Evolutionary conservation across 2,888 invertebrate species (phyloP).

Genomic region (Achlya flavicornis): DNA sequence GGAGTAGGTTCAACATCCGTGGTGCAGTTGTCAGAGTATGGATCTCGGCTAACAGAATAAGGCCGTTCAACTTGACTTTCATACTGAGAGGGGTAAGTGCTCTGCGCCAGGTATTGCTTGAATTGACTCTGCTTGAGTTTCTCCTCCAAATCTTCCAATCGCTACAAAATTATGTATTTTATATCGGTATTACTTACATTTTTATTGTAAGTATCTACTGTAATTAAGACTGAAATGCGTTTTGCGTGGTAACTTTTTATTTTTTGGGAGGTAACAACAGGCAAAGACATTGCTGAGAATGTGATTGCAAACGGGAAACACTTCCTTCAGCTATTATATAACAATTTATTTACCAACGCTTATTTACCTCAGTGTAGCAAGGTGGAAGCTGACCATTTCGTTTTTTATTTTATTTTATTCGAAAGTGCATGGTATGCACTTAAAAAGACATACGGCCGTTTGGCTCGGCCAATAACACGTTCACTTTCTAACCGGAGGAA

Average conservation of each 20-base stretch:
- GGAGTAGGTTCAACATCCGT: slow-evolving; percentile 44
- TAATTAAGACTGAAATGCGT: slow-evolving; percentile 22
- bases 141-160: slow-evolving; percentile 73
- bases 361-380: background rate
- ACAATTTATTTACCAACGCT: background rate
- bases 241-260: slow-evolving; percentile 8
- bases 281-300: no score
- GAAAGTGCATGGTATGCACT: slow-evolving; percentile 4
- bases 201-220: slow-evolving; percentile 13
- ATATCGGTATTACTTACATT: slow-evolving; percentile 21
- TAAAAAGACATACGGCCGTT: background rate
- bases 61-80: slow-evolving; percentile 70
- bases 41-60: slow-evolving; percentile 60
- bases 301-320: background rate
- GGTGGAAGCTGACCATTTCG: background rate
- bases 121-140: slow-evolving; percentile 75
- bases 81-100: slow-evolving; percentile 56
- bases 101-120: slow-evolving; percentile 71
- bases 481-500: slow-evolving; percentile 7
- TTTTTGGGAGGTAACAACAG: background rate
- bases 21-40: slow-evolving; percentile 41
- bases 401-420: background rate
- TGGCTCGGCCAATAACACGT: background rate
- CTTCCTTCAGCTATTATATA: background rate
- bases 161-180: slow-evolving; percentile 53